Evolutionary conservation across 2,888 invertebrate species (phyloP).

Genomic region (Scaptomyza reducta): DNA sequence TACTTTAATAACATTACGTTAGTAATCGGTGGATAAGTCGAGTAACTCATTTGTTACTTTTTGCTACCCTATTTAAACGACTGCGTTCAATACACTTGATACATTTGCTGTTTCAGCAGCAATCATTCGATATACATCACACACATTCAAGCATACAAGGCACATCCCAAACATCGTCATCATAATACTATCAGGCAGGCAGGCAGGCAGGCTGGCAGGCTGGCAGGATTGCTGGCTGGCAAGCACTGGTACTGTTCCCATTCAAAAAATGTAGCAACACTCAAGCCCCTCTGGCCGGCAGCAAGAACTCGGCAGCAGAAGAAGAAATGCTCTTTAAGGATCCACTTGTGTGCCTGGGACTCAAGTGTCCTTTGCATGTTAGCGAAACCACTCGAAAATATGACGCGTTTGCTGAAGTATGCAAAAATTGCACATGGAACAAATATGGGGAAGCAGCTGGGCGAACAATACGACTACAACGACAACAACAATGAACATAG

Average conservation of each 20-base stretch:
- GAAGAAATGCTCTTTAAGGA: conserved; percentile 83
- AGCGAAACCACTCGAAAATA: conserved; percentile 83
- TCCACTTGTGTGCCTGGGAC: conserved; percentile 80
- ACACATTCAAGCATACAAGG: conserved; percentile 22
- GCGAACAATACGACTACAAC: conserved; percentile 21
- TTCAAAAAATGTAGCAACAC: conserved; percentile 74
- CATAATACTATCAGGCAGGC: conserved; percentile 33
- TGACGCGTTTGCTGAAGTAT: conserved; percentile 84
- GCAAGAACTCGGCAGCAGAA: conserved; percentile 30
- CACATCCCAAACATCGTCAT: conserved; percentile 29
- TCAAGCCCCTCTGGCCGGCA: conserved; percentile 62
- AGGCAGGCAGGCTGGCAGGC: conserved; percentile 1
- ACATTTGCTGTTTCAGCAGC: conserved; percentile 65
- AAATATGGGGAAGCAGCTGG: conserved; percentile 61
- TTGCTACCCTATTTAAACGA: conserved; percentile 15
- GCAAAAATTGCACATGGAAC: conserved; percentile 82
- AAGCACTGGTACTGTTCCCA: conserved; percentile 49
- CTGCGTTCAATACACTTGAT: conserved; percentile 22
- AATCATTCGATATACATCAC: conserved; percentile 25
- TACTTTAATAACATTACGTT: not conserved
- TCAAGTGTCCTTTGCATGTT: conserved; percentile 83
- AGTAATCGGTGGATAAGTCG: not conserved
- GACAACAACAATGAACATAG: conserved; percentile 22
- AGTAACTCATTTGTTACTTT: conserved; percentile 18
- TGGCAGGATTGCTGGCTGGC: conserved; percentile 7